Conservation (phyloP, 2,797 vertebrate species). For the Sphenodon punctatus region DNA sequence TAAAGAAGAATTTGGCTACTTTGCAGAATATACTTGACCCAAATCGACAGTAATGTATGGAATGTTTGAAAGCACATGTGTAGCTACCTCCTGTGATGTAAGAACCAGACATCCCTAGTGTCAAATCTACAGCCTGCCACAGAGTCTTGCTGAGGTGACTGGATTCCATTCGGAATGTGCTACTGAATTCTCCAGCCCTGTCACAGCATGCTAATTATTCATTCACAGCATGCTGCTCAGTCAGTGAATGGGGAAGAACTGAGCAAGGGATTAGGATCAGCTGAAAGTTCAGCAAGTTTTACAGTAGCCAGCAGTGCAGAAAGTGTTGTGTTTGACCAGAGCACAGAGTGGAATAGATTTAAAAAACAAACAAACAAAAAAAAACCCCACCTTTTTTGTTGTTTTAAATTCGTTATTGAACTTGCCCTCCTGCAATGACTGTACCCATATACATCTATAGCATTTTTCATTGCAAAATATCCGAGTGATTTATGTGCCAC, state of each 20-base stretch:
- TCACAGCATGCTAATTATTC: not conserved
- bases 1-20: no score
- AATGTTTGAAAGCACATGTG: constrained; percentile 27
- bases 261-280: constrained; percentile 31
- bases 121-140: not conserved
- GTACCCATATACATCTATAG: no score
- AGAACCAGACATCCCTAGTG: not conserved
- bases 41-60: no score
- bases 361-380: no score
- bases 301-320: not conserved
- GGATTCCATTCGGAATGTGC: not conserved
- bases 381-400: no score
- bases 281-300: constrained; percentile 49
- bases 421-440: no score
- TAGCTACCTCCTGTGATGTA: not conserved
- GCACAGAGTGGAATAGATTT: no score
- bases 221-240: constrained; percentile 15
- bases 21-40: no score
- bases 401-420: no score
- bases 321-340: constrained; percentile 9
- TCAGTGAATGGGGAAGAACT: not conserved
- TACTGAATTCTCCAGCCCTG: not conserved
- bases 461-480: no score
- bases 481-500: no score
- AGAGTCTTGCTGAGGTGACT: not conserved